Base-by-base conservation (phyloP, 2,797 vertebrate species). In the Chelmon rostratus region DNA sequence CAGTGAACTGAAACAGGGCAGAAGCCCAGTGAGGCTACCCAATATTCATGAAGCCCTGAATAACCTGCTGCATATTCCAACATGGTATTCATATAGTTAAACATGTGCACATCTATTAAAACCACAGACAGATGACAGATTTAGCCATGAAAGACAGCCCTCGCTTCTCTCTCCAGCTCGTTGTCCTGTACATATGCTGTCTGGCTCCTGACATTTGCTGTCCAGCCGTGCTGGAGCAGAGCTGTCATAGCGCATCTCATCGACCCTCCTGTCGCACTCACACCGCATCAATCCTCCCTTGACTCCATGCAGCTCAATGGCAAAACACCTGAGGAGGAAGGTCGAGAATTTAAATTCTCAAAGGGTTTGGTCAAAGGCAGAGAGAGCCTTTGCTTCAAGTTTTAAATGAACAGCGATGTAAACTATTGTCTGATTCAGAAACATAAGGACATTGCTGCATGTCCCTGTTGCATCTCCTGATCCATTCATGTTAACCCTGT, bases 241-340 rank as follows among this genome's bases (percentile, higher is more conserved):
- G 89, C 88, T 93, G 92, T 92, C 89, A 92, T 83, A 88, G 68
- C 57, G 1, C 74, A 93, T 94, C 89, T 93, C 87, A 73, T 94
- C 92, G 81, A n/a, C 57, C 59, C 80, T 64, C 68, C 72, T 88
- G 85, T 86, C 83, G 31, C 87, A 57, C 68, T 85, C 69, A 62
- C 78, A 61, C 86, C 76, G 31, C 88, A 86, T 82, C 81, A 85
- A 50, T 62, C 69, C 76, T 67, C 69, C 76, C 13, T 42, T 74
- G 76, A 82, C 78, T 79, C 68, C 56, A 18, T 59, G 35, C 71
- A 73, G 81, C 76, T 92, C 86, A 79, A 62, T 81, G 82, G 69
- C 80, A 83, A 79, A 81, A 80, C 38, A 75, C 82, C 86, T 73
- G 61, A 46, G 31, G 75, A 79, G 37, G 28, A 78, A 70, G 58